Evolutionary conservation across 92 coral and sea anemone species (phyloP).

Genomic region (Virgularia gustaviana): DNA sequence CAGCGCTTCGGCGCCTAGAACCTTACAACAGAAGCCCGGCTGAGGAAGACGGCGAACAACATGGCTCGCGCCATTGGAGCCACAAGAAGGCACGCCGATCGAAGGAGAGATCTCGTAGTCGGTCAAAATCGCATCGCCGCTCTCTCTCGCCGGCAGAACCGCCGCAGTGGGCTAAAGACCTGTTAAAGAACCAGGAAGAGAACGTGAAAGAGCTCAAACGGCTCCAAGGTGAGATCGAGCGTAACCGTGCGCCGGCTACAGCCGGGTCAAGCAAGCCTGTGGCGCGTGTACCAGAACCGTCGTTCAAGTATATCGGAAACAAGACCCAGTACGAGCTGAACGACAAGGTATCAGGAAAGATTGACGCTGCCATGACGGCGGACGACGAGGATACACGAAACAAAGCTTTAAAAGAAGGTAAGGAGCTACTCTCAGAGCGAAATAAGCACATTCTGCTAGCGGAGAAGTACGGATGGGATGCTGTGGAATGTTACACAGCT

Average conservation of each 20-base stretch:
- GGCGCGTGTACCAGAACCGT: not conserved
- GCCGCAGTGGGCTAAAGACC: slow-evolving; percentile 29
- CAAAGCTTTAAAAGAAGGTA: slow-evolving; percentile 21
- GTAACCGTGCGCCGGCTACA: not conserved
- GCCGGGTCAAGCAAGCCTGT: not conserved
- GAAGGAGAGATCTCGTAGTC: not conserved
- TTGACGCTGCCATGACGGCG: slow-evolving; percentile 32
- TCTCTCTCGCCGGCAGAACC: slow-evolving; percentile 17
- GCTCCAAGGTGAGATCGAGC: slow-evolving; percentile 14
- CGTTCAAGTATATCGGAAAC: slow-evolving; percentile 46
- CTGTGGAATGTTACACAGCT: slow-evolving; percentile 32
- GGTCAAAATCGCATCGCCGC: not conserved
- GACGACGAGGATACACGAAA: slow-evolving; percentile 5
- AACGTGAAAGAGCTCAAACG: slow-evolving; percentile 25
- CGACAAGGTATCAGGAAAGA: slow-evolving; percentile 18
- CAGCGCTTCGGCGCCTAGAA: not conserved
- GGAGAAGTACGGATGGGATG: slow-evolving; percentile 32
- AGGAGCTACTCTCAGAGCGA: slow-evolving; percentile 6
- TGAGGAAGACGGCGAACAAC: not conserved
- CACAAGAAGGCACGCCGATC: not conserved
- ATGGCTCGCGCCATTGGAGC: not conserved
- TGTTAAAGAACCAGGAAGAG: slow-evolving; percentile 12
- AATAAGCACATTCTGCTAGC: slow-evolving; percentile 37
- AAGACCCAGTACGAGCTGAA: slow-evolving; percentile 48
- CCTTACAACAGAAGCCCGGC: slow-evolving; percentile 8